Evolutionary conservation across 1,140 invertebrate genomes (phyloP).

Genomic region (Zaprionus ornatus): DNA sequence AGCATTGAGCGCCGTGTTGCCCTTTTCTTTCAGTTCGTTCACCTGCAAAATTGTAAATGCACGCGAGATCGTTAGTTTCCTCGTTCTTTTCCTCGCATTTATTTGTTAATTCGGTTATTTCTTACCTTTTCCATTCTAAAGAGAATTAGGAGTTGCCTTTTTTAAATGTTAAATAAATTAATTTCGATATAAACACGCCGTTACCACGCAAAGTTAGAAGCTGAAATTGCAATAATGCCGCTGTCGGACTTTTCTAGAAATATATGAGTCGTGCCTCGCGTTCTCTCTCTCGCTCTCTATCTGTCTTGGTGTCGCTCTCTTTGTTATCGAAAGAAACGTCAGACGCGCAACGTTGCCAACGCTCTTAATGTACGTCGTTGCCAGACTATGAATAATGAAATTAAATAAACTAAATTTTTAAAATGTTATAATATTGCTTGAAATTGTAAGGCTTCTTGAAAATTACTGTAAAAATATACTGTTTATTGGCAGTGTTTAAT

Average conservation of each 20-base stretch:
- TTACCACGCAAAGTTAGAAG: constrained; percentile 19
- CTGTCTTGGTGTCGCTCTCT: neutral
- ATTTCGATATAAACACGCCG: constrained; percentile 40
- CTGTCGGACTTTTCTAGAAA: constrained; percentile 72
- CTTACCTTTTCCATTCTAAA: constrained; percentile 42
- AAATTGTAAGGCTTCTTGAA: neutral
- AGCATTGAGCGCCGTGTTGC: constrained; percentile 91
- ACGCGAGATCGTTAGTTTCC: constrained; percentile 13
- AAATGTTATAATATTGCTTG: neutral
- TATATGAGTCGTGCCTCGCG: constrained; percentile 34
- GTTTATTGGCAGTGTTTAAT: neutral
- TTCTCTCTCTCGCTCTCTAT: constrained; percentile 8
- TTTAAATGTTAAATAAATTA: constrained; percentile 23
- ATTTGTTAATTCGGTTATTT: neutral
- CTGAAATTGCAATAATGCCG: constrained; percentile 67
- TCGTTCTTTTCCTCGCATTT: neutral
- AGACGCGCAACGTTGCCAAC: constrained; percentile 31
- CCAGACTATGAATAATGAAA: constrained; percentile 5
- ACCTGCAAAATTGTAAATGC: constrained; percentile 85
- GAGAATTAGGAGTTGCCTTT: neutral
- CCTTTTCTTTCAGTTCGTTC: constrained; percentile 91
- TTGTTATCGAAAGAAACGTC: constrained; percentile 22
- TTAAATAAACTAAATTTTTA: neutral
- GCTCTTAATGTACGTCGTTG: neutral
- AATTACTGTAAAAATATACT: neutral